Base-by-base conservation (phyloP, 2,888 invertebrate genomes). In the Nephrocerus scutellatus region DNA sequence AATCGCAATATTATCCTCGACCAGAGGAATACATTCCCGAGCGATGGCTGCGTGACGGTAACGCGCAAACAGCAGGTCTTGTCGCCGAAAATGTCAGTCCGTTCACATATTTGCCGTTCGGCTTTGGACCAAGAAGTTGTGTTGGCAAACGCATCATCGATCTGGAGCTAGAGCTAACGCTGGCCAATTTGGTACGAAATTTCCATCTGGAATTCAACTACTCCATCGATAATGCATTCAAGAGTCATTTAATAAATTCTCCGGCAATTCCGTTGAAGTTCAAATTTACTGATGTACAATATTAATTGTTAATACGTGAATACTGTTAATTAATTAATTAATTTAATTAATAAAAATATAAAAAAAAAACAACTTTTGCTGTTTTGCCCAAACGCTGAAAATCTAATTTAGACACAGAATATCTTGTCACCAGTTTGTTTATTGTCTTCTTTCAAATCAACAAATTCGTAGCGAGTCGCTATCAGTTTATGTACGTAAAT, bases 141-240 rank as follows among this genome's bases (percentile, higher is more conserved):
- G 74, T 82, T 40, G 85, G 85, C 5, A 72, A 78, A 55, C 70
- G 84, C 54, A 77, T 86, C 49, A 84, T 84, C 1, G 81, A 83
- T 54, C 66, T 84, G 50, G 83, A 83, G 60, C 71, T 83, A 44
- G 76, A 77, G 58, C 66, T 70, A 9, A 62, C 77, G 0, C 48
- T 74, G 9, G 68, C 72, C 19, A 71, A 60, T 49, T 44, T 63
- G 36, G 53, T 72, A 19, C 62, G 67, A 14, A 68, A 70, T 44
- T 72, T 68, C 44, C 39, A 56, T 2, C 49, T 72, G 10, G 64
- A 66, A 34, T 70, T 58, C 57, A 57, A 66, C 10, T 56, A 64
- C 43, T 48, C 57, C 16, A 60, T 59, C 2, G 53, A 59, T 5
- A 59, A 57, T 21, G 51, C 55, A 0, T 60, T 57, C 10, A 44